These are phyloP conservation scores for Podilymbus podiceps DNA, from an alignment of 2,113 vertebrate genomes.

Conservation along the genomic window DNA sequence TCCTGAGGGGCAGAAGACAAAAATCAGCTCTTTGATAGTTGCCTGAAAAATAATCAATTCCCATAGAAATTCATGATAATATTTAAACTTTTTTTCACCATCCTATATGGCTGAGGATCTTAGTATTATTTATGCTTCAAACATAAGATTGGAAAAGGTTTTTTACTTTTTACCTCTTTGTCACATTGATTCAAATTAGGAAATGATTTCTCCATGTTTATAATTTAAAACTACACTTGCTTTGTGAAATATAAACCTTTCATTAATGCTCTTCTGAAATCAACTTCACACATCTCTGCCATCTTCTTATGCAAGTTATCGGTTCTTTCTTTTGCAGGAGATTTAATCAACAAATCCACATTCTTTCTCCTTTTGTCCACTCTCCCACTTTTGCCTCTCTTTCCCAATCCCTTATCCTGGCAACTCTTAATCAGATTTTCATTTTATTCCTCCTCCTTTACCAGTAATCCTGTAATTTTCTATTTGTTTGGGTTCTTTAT, in stretches of 20 bases:
- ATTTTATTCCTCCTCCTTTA: neutral
- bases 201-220: constrained; percentile 33
- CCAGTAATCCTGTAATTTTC: neutral
- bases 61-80: neutral
- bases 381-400: neutral
- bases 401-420: neutral
- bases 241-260: constrained; percentile 22
- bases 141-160: neutral
- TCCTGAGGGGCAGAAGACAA: constrained; percentile 8
- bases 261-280: neutral
- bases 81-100: constrained; percentile 12
- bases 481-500: neutral
- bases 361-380: neutral
- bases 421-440: neutral
- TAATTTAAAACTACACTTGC: constrained; percentile 8
- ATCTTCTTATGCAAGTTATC: neutral
- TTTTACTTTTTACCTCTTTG: neutral
- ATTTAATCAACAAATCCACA: neutral
- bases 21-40: neutral
- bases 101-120: neutral
- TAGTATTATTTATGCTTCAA: constrained; percentile 4
- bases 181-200: constrained; percentile 10
- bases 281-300: neutral
- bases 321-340: neutral
- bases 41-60: constrained; percentile 22